Evolutionary conservation across 2,888 invertebrate genomes (phyloP).

Genomic region (Megaustenia siamemsis): DNA sequence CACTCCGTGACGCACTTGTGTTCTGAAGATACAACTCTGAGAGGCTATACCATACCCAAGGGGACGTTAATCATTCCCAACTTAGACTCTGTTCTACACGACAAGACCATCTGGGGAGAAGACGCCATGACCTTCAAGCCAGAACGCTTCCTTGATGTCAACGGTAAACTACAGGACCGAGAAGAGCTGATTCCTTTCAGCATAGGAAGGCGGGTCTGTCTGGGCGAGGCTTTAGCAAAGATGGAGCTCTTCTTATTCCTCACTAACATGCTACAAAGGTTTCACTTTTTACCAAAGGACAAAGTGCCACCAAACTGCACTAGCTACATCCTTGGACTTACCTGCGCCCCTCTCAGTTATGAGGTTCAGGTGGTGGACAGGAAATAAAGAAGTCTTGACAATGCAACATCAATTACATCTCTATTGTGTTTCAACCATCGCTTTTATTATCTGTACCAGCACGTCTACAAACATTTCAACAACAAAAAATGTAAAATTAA

Average conservation of each 20-base stretch:
- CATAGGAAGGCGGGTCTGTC: constrained; percentile 48
- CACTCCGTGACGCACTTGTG: constrained; percentile 57
- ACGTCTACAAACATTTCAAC: no score
- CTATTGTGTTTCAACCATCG: not conserved
- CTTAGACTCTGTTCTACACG: constrained; percentile 65
- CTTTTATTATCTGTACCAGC: not conserved
- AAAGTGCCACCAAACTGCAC: no score
- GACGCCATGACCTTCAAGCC: constrained; percentile 65
- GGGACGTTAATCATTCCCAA: constrained; percentile 64
- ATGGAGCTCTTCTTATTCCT: constrained; percentile 52
- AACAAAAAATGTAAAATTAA: not conserved
- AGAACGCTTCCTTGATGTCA: constrained; percentile 65
- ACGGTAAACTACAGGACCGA: constrained; percentile 51
- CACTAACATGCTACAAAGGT: constrained; percentile 47
- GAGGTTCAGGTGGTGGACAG: no score
- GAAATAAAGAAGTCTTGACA: no score
- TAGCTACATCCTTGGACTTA: no score
- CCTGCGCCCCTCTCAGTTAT: no score
- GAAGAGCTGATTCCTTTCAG: constrained; percentile 59
- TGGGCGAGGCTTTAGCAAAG: constrained; percentile 47
- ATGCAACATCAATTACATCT: no score
- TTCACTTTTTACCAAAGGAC: no score
- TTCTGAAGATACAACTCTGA: constrained; percentile 60
- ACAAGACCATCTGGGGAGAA: constrained; percentile 62
- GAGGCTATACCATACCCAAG: constrained; percentile 72